Conservation (phyloP, 2,888 invertebrate species). For the Trisateles emortualis region DNA sequence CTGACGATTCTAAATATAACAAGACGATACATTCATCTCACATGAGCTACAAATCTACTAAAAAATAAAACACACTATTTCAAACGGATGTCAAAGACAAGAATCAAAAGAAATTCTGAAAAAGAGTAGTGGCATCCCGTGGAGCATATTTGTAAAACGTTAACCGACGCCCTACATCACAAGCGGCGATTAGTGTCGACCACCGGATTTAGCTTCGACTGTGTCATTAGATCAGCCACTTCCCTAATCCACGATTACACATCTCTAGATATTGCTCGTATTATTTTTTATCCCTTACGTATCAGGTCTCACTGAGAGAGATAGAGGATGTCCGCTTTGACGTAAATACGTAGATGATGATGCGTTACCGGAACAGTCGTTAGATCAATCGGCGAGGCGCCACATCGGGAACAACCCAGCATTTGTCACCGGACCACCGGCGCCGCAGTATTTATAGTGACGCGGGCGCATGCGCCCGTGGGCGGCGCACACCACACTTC, state of each 20-base stretch:
- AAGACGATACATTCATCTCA: slow-evolving; percentile 19
- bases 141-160: slow-evolving; percentile 62
- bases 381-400: slow-evolving; percentile 82
- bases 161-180: slow-evolving; percentile 59
- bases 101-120: slow-evolving; percentile 42
- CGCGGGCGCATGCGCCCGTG: slow-evolving; percentile 73
- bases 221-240: slow-evolving; percentile 75
- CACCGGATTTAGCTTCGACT: slow-evolving; percentile 73
- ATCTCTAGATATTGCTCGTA: slow-evolving; percentile 37
- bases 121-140: slow-evolving; percentile 54
- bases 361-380: slow-evolving; percentile 66
- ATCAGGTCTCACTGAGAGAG: slow-evolving; percentile 38
- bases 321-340: slow-evolving; percentile 47
- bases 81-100: slow-evolving; percentile 59
- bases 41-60: slow-evolving; percentile 30
- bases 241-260: slow-evolving; percentile 60
- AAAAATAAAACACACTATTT: slow-evolving; percentile 46
- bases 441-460: slow-evolving; percentile 84
- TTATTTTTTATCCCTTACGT: slow-evolving; percentile 32
- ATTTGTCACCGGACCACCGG: slow-evolving; percentile 86
- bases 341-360: slow-evolving; percentile 53
- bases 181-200: slow-evolving; percentile 72
- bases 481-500: slow-evolving; percentile 65
- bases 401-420: slow-evolving; percentile 74
- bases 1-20: slow-evolving; percentile 16